phyloP scores from a whole-genome alignment of 1,140 invertebrate species.

The Danaus melanippus region DNA sequence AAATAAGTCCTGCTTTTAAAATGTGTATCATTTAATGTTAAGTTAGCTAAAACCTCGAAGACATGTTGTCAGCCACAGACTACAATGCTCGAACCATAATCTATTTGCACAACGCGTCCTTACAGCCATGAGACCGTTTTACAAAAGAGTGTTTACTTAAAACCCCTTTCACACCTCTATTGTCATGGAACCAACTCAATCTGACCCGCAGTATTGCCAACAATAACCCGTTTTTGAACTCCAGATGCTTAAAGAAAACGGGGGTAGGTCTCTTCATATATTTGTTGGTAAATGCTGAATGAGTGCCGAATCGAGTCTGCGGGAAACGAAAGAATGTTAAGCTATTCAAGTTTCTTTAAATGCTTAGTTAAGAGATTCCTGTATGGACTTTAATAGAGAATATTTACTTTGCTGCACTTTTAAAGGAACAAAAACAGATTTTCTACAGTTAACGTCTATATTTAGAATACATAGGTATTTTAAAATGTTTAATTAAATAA shows the following conservation, averaged over 20 bases:
- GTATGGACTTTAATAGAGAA: conserved; percentile 4
- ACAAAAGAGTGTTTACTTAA: conserved; percentile 60
- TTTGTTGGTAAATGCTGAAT: conserved; percentile 32
- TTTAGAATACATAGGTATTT: no score
- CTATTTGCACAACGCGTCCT: conserved; percentile 51
- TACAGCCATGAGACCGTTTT: conserved; percentile 38
- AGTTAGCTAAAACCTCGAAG: conserved; percentile 18
- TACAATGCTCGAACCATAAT: conserved; percentile 47
- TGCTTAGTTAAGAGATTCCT: conserved; percentile 22
- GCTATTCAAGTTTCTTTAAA: conserved; percentile 29
- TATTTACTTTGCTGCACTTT: no score
- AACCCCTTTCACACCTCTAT: conserved; percentile 61
- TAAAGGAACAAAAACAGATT: no score
- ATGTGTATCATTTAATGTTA: no score
- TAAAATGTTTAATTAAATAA: no score
- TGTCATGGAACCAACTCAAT: conserved; percentile 32
- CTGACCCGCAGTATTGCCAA: conserved; percentile 20
- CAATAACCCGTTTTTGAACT: conserved; percentile 12
- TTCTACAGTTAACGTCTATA: no score
- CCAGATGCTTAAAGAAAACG: conserved; percentile 2
- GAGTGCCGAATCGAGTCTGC: conserved; percentile 34
- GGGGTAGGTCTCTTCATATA: conserved; percentile 18
- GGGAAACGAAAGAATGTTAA: conserved; percentile 42
- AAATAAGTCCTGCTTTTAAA: no score
- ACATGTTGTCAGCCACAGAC: conserved; percentile 19